These are phyloP conservation scores for Pomatostomus ruficeps DNA, from an alignment of 2,113 vertebrate species.

Conservation along the genomic window DNA sequence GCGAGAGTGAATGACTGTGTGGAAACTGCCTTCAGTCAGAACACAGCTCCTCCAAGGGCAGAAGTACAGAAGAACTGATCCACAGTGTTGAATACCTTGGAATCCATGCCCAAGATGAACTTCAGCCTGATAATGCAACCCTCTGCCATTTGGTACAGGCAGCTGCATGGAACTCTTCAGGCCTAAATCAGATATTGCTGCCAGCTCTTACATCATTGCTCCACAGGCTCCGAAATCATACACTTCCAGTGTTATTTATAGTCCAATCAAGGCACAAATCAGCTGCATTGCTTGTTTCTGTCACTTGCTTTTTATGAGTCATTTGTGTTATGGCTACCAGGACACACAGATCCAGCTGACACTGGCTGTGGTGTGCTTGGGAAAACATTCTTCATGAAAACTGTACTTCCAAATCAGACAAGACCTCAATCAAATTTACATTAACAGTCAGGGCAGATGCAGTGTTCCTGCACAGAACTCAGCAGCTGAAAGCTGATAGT, in stretches of 20 bases:
- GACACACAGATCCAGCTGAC: background rate
- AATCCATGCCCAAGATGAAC: background rate
- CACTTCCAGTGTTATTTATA: background rate
- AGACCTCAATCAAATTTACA: background rate
- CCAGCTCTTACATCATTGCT: background rate
- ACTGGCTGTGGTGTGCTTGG: background rate
- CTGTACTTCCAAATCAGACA: background rate
- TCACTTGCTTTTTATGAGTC: slow-evolving; percentile 16
- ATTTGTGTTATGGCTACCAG: background rate
- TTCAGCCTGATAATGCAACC: background rate
- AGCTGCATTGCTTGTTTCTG: background rate
- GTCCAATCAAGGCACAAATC: background rate
- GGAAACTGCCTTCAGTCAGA: background rate
- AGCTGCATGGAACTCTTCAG: background rate
- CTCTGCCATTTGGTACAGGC: background rate
- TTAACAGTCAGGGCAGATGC: background rate
- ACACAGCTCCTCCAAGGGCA: background rate
- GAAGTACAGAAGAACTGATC: background rate
- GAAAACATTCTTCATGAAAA: background rate
- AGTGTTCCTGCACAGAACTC: background rate
- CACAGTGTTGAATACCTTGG: background rate
- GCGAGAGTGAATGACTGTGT: background rate
- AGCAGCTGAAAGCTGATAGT: background rate
- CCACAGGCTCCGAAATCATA: background rate
- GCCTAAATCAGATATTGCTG: background rate